Conservation (phyloP, 2,888 invertebrate genomes). For the Zygogramma bicolorata region DNA sequence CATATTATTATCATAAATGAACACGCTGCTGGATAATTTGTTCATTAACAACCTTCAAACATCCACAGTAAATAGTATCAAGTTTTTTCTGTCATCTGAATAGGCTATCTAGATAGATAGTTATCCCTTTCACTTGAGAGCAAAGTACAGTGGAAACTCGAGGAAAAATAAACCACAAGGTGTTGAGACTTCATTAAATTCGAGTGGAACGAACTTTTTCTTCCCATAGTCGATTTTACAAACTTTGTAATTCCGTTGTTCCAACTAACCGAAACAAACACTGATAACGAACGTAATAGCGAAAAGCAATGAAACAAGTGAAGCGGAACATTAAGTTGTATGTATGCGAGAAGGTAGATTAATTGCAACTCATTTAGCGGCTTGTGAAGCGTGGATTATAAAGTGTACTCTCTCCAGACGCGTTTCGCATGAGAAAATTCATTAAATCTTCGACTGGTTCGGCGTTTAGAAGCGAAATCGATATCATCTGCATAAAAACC, state of each 20-base stretch:
- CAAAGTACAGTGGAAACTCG: no score
- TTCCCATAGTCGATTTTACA: not conserved
- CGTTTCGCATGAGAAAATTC: slow-evolving; percentile 16
- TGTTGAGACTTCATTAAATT: no score
- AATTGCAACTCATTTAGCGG: slow-evolving; percentile 5
- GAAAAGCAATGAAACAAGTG: not conserved
- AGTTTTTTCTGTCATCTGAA: no score
- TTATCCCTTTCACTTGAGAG: no score
- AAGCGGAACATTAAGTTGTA: not conserved
- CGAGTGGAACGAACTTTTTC: no score
- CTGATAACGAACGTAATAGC: not conserved
- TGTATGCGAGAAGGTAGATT: not conserved
- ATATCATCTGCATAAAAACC: slow-evolving; percentile 21
- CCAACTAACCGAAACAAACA: not conserved
- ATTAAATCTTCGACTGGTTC: slow-evolving; percentile 22
- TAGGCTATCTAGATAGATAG: no score
- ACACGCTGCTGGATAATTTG: no score
- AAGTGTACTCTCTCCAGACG: slow-evolving; percentile 12
- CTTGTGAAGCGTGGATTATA: slow-evolving; percentile 1
- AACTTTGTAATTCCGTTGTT: not conserved
- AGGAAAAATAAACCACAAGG: no score
- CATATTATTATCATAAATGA: no score
- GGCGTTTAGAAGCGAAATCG: slow-evolving; percentile 7
- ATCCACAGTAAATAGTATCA: no score
- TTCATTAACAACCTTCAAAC: no score